Evolutionary conservation across 2,113 vertebrate species (phyloP).

Genomic region (Nyctibius bracteatus): DNA sequence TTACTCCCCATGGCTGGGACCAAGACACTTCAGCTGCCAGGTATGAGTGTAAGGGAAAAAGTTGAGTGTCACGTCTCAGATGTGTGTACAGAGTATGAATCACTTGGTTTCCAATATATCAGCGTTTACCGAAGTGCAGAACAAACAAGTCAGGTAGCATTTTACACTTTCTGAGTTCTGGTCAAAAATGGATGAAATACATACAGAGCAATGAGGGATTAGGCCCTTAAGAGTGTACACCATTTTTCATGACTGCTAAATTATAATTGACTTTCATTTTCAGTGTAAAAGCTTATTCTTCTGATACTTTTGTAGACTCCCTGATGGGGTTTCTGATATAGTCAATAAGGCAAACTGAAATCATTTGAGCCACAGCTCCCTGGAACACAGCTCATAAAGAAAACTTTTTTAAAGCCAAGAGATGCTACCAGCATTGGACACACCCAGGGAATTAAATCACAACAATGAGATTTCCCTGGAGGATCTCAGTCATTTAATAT

Average conservation of each 20-base stretch:
- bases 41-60: not conserved
- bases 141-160: not conserved
- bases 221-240: not conserved
- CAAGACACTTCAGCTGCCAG: not conserved
- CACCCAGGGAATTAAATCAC: not conserved
- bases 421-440: not conserved
- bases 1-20: not conserved
- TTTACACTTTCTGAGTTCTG: not conserved
- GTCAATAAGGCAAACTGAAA: not conserved
- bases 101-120: not conserved
- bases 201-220: not conserved
- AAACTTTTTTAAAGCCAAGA: not conserved
- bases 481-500: not conserved
- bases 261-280: not conserved
- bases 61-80: not conserved
- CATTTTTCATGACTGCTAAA: not conserved
- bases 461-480: not conserved
- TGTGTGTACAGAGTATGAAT: not conserved
- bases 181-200: not conserved
- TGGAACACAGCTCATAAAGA: not conserved
- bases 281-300: not conserved
- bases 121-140: rapidly evolving
- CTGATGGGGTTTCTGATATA: not conserved
- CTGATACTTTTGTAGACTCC: not conserved
- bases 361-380: not conserved